Percentiles rank a stretch among this genome's conserved stretches.
These are phyloP conservation scores for Pomacea canaliculata DNA, from an alignment of 2,888 invertebrate species.

Conservation along the genomic window DNA sequence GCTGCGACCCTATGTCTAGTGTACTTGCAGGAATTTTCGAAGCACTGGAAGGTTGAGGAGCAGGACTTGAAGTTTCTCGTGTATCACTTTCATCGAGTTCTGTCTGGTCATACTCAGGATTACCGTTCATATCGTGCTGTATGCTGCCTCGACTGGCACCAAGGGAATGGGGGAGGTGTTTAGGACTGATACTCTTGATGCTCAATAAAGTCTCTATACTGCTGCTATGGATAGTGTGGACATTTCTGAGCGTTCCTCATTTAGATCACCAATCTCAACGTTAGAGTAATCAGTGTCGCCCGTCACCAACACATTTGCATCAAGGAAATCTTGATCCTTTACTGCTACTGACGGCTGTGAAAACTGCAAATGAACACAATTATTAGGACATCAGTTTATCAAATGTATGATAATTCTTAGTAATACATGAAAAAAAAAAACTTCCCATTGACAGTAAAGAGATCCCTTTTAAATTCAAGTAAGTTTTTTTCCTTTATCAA, in stretches of 20 bases:
- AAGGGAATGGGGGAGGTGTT: conserved; percentile 37
- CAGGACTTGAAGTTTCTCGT: conserved; percentile 12
- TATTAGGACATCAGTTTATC: too few relatives aligned
- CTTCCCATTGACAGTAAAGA: too few relatives aligned
- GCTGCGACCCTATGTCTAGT: conserved; percentile 74
- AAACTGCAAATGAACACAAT: conserved; percentile 1
- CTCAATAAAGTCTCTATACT: conserved; percentile 63
- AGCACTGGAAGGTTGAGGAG: conserved; percentile 14
- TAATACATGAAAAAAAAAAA: too few relatives aligned
- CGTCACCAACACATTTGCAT: conserved; percentile 44
- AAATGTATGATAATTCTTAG: too few relatives aligned
- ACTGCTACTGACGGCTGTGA: conserved; percentile 25
- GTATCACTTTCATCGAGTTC: conserved; percentile 15
- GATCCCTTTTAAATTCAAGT: too few relatives aligned
- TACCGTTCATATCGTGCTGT: conserved; percentile 57
- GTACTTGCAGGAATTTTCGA: conserved; percentile 18
- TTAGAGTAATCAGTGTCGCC: conserved; percentile 62
- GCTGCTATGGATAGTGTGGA: conserved; percentile 60
- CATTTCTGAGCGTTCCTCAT: conserved; percentile 60
- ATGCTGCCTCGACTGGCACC: conserved; percentile 23
- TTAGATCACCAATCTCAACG: conserved; percentile 63
- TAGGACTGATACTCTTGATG: conserved; percentile 58
- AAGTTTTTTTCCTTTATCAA: too few relatives aligned
- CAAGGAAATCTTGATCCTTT: conserved; percentile 27
- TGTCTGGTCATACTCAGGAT: conserved; percentile 37